Evolutionary conservation across 2,888 invertebrate genomes (phyloP), one percentile per base, ranked within the genome.

Genomic region (Hanleya hanleyi): DNA sequence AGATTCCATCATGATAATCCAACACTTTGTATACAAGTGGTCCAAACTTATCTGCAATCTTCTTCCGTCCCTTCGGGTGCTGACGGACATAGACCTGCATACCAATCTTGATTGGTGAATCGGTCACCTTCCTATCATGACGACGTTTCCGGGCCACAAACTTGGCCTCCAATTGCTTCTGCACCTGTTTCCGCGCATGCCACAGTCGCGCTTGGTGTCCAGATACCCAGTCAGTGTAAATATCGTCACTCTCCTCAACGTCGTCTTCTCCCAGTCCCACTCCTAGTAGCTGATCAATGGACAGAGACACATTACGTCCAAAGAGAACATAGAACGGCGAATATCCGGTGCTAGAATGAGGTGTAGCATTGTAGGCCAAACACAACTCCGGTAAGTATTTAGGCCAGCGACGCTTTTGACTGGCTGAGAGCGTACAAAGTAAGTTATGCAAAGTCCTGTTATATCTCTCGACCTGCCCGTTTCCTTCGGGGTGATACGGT

Each of bases 401-500:
- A 6, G 67, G 71, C 75, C 75, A 75, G 26, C 50, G n/a, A 32
- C 32, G 26, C 68, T 75, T 75, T 7, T 64, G n/a, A 4, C 49
- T 35, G 12, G 64, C 47, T 9, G 61, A 32, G 2, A 75, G 65
- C n/a, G 69, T 69, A 26, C 57, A 61, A 12, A 75, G 26, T 29
- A 72, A 36, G 33, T 72, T 41, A 32, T 73, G 72, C 26, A 75
- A 26, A 3, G 75, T 75, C 26, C 72, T 7, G 33, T 73, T 75
- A 33, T 73, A 75, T 15, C 72, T 22, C 33, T 75, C 72, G 36
- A 50, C 62, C 26, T 65, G 64, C 18, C 64, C 36, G 35, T 75
- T 75, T 32, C 69, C 65, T 35, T 69, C 65, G 5, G 65, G 72
- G 33, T 74, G 74, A 49, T 76, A 76, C n/a, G 73, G 70, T 9